phyloP scores from a whole-genome alignment of 2,797 vertebrate species.

The Pelochelys cantorii region DNA sequence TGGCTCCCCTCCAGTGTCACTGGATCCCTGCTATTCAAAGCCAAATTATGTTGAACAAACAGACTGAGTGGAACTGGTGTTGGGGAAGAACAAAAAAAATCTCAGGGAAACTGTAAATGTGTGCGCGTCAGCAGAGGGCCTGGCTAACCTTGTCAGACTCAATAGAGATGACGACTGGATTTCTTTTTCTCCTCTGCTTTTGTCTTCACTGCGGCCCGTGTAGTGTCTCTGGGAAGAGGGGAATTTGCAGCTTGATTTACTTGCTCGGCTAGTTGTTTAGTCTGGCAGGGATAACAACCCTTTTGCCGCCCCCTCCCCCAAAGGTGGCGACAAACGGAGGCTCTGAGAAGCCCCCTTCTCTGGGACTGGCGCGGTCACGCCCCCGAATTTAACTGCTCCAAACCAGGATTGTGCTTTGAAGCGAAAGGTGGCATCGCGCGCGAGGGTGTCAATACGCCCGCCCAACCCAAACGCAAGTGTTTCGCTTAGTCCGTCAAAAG shows the following conservation, averaged over 20 bases:
- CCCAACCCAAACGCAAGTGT: neutral
- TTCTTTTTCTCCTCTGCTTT: neutral
- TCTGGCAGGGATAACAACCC: neutral
- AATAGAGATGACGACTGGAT: neutral
- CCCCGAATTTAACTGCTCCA: neutral
- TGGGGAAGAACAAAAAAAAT: neutral
- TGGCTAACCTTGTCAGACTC: neutral
- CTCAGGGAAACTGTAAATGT: neutral
- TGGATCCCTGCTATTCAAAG: slow-evolving; percentile 35
- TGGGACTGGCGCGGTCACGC: neutral
- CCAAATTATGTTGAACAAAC: slow-evolving; percentile 46
- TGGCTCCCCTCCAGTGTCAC: slow-evolving; percentile 20
- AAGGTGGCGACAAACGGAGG: neutral
- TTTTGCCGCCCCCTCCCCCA: neutral
- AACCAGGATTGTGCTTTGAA: neutral
- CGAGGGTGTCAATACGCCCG: neutral
- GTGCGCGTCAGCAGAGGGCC: neutral
- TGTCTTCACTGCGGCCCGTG: neutral
- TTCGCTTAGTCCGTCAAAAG: neutral
- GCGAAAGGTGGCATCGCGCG: neutral
- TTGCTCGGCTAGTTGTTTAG: neutral
- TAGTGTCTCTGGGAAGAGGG: neutral
- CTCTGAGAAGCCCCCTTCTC: neutral
- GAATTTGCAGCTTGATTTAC: neutral
- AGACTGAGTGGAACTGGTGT: slow-evolving; percentile 14